Base-by-base conservation (phyloP, 2,113 vertebrate genomes). In the Phrynocephalus versicolor region DNA sequence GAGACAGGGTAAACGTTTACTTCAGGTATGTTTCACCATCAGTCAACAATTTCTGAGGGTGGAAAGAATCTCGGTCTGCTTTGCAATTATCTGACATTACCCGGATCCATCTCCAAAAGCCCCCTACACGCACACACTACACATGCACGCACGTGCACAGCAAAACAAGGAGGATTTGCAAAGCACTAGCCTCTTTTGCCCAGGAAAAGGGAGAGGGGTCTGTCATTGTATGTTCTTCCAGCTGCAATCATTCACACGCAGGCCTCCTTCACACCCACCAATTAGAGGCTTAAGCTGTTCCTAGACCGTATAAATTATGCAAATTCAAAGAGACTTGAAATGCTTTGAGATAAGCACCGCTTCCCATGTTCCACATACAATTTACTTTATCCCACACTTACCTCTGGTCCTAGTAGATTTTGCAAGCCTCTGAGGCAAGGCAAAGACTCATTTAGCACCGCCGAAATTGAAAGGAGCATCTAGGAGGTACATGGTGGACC, bases 331-430 rank as follows among this genome's bases (percentile, higher is more conserved):
- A 45, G 19, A 64, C 37, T 23, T 73, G 23, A 37, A 85, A 85
- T n/a, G 37, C 51, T 51, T 71, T 23, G 30, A 33, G 69, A 35
- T 30, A 35, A 13, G 30, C 57, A 80, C 12, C 23, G 2, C 78
- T 81, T 64, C 70, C 30, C 69, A 51, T 10, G 23, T 35, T 35
- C 21, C 30, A 80, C 77, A 64, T 39, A 73, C 6, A 30, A 35
- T 74, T 35, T 85, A 71, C 79, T 83, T 45, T 86, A 58, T 81
- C 60, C 78, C 78, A 55, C 69, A 25, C 10, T 64, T 60, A 37
- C 39, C 78, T 74, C 78, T 30, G n/a, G 30, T 62, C 73, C 84
- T 74, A 65, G 74, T 69, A 55, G 69, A 23, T 73, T 74, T 64
- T 35, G 84, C 70, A 74, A 37, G 60, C n/a, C 65, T 73, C n/a